Percentiles rank a stretch among this genome's conserved stretches.
Evolutionary conservation across 2,113 vertebrate species (phyloP).

Genomic region (Cottus gobio): DNA sequence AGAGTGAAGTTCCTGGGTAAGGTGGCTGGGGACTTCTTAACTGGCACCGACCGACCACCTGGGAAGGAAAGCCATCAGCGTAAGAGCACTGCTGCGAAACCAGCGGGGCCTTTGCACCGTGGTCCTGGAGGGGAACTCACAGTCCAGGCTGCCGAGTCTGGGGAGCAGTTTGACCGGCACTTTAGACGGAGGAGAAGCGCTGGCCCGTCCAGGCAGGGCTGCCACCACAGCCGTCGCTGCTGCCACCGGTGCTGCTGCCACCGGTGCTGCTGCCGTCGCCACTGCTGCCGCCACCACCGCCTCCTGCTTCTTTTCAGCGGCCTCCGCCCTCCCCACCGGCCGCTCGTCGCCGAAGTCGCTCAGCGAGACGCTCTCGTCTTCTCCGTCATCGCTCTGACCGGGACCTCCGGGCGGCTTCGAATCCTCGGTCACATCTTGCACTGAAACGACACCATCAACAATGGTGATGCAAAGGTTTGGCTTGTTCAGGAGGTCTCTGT

Average conservation of each 20-base stretch:
- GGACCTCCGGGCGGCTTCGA: conserved; percentile 63
- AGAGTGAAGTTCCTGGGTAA: conserved; percentile 85
- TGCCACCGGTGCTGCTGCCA: conserved; percentile 57
- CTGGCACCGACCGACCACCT: conserved; percentile 78
- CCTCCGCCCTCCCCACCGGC: conserved; percentile 41
- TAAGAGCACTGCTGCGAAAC: not conserved
- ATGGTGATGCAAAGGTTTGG: not conserved
- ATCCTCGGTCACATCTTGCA: conserved; percentile 74
- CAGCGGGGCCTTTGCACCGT: rapidly evolving
- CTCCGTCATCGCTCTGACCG: conserved; percentile 69
- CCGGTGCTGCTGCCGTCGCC: conserved; percentile 32
- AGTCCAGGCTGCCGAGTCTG: conserved; percentile 82
- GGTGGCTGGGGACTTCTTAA: conserved; percentile 86
- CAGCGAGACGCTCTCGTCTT: conserved; percentile 48
- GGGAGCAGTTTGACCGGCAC: conserved; percentile 79
- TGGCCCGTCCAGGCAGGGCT: conserved; percentile 64
- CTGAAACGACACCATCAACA: conserved; percentile 47
- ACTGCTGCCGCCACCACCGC: conserved; percentile 27
- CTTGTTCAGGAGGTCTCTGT: conserved; percentile 55
- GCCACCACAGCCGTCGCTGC: conserved; percentile 41
- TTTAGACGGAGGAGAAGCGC: conserved; percentile 75
- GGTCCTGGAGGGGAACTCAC: conserved; percentile 61
- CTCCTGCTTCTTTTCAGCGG: conserved; percentile 35
- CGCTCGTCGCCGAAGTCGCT: conserved; percentile 51
- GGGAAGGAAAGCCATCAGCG: not conserved